A percentile compares a stretch with the other conserved stretches of the same genome.
Evolutionary conservation across 2,888 invertebrate genomes (phyloP).

Genomic region (Hyposoter didymator): DNA sequence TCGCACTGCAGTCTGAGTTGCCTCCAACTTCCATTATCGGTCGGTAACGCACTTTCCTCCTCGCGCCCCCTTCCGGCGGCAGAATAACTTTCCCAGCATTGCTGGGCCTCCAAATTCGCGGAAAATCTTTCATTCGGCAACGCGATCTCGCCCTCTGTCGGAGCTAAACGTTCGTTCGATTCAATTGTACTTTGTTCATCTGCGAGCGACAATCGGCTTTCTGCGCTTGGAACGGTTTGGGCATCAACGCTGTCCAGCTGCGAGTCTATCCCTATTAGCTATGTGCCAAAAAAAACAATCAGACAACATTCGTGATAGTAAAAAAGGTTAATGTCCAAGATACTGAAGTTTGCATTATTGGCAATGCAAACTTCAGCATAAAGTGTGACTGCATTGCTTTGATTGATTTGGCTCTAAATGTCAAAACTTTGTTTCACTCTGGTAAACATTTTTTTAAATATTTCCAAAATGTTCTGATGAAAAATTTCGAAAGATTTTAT

Average conservation of each 20-base stretch:
- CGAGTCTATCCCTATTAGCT: conserved; percentile 67
- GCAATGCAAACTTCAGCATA: no score
- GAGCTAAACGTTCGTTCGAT: conserved; percentile 41
- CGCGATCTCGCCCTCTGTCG: conserved; percentile 12
- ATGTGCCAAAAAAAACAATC: not conserved
- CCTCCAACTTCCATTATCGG: conserved; percentile 4
- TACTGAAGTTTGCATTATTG: no score
- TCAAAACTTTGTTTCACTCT: no score
- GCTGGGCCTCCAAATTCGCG: conserved; percentile 31
- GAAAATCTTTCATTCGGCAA: conserved; percentile 14
- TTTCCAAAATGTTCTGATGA: no score
- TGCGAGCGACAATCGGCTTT: conserved; percentile 3
- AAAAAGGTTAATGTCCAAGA: not conserved
- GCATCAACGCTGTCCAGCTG: conserved; percentile 38
- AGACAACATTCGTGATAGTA: not conserved
- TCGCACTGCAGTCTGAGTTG: conserved; percentile 17
- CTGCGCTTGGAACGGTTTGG: not conserved
- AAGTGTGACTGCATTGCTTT: no score
- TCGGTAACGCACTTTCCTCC: not conserved
- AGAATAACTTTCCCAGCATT: conserved; percentile 53
- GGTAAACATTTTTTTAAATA: no score
- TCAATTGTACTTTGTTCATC: conserved; percentile 24
- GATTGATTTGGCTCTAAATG: no score
- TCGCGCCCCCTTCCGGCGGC: not conserved
- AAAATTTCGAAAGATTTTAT: not conserved